phyloP scores from a whole-genome alignment of 2,113 vertebrate species.

The Thermophis baileyi region DNA sequence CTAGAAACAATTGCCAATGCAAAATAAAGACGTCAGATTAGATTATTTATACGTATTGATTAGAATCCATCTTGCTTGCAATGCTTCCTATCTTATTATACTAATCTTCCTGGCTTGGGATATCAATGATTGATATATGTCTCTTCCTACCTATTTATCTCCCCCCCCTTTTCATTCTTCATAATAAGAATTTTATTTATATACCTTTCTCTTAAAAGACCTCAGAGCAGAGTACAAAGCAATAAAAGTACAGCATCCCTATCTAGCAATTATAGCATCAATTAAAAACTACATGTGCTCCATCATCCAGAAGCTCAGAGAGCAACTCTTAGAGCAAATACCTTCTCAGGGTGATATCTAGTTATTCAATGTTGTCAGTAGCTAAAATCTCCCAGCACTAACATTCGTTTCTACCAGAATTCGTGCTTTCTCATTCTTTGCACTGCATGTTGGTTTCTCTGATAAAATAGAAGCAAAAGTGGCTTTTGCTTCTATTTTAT shows the following conservation, averaged over 20 bases:
- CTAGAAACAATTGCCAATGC: not conserved
- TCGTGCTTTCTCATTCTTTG: not conserved
- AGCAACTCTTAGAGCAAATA: not conserved
- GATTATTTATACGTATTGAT: not conserved
- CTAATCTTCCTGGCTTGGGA: not conserved
- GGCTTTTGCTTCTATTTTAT: not conserved
- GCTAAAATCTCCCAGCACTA: not conserved
- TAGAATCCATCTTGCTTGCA: not conserved
- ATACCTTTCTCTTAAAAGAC: not conserved
- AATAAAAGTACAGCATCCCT: not conserved
- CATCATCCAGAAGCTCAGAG: not conserved
- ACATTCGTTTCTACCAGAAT: not conserved
- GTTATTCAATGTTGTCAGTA: not conserved
- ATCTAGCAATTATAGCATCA: not conserved
- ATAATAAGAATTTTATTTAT: not conserved
- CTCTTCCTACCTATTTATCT: not conserved
- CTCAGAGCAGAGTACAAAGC: not conserved
- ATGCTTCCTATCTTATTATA: not conserved
- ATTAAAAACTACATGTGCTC: not conserved
- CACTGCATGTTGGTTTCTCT: not conserved
- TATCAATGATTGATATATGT: not conserved
- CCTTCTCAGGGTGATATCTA: not conserved
- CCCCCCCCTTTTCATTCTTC: not conserved
- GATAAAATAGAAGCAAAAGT: too few relatives aligned
- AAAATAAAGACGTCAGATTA: not conserved